Percentiles rank a stretch among this genome's conserved stretches.
Conservation (phyloP, 2,113 vertebrate genomes). For the Helogale parvula region DNA sequence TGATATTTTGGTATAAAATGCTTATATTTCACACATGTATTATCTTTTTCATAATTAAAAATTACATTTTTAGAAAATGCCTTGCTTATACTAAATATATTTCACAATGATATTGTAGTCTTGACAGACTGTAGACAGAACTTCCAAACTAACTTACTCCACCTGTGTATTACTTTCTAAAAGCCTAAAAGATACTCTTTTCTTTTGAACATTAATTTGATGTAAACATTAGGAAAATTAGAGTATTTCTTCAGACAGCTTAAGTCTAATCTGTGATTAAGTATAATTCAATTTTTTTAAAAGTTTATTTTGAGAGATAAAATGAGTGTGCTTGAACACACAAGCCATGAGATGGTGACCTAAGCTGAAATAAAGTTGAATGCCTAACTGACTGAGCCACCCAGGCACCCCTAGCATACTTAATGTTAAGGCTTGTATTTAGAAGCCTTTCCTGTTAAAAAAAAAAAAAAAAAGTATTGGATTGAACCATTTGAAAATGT, state of each 20-base stretch:
- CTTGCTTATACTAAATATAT: neutral
- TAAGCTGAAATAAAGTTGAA: too few species aligned
- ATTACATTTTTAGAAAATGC: neutral
- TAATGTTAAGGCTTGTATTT: slow-evolving; percentile 63
- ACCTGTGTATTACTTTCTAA: slow-evolving; percentile 59
- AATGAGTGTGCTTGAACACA: too few species aligned
- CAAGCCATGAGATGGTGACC: too few species aligned
- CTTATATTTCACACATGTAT: neutral
- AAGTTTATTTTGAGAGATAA: too few species aligned
- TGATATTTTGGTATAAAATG: neutral
- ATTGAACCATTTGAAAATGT: neutral
- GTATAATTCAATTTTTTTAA: too few species aligned
- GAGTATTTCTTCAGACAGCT: slow-evolving; percentile 62
- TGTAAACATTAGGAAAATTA: slow-evolving; percentile 25
- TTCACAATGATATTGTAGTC: neutral
- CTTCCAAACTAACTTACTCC: slow-evolving; percentile 47
- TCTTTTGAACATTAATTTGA: slow-evolving; percentile 11
- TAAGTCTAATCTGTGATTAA: slow-evolving; percentile 50
- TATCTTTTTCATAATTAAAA: neutral
- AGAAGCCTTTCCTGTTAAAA: slow-evolving; percentile 47
- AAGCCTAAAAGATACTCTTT: slow-evolving; percentile 65
- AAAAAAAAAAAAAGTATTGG: neutral
- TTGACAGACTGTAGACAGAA: neutral
- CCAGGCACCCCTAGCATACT: slow-evolving; percentile 28
- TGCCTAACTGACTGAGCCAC: too few species aligned